Percentiles rank a stretch among this genome's conserved stretches.
These are phyloP conservation scores for Chrysemys picta DNA, from an alignment of 2,113 vertebrate genomes.

Conservation along the genomic window DNA sequence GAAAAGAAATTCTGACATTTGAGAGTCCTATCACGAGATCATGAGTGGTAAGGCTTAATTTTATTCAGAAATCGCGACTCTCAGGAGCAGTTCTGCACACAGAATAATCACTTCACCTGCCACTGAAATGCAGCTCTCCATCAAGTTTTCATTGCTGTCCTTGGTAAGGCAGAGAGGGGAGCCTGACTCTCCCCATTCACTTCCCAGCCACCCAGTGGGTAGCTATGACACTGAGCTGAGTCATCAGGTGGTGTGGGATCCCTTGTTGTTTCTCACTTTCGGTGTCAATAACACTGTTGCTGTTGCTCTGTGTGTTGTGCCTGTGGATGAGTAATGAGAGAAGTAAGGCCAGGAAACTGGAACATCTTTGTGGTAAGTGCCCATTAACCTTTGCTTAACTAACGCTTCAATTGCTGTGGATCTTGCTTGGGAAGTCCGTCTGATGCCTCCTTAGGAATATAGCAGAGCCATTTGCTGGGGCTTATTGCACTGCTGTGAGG, in stretches of 20 bases:
- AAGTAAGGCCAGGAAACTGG: constrained; percentile 33
- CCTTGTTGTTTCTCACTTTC: constrained; percentile 22
- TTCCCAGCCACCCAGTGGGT: fast-evolving
- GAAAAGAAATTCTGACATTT: neutral
- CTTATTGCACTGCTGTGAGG: constrained; percentile 11
- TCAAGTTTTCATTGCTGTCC: neutral
- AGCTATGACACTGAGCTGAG: neutral
- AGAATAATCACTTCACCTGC: neutral
- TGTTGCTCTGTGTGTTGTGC: neutral
- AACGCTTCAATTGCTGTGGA: neutral
- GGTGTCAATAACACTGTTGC: neutral
- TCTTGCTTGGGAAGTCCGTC: constrained; percentile 13
- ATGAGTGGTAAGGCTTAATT: neutral
- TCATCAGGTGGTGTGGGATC: neutral
- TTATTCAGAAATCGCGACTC: neutral
- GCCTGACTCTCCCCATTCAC: neutral
- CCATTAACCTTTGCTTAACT: constrained; percentile 54
- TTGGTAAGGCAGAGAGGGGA: neutral
- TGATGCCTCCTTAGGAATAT: neutral
- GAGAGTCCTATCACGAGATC: neutral
- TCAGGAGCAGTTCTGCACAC: neutral
- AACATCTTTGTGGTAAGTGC: constrained; percentile 30
- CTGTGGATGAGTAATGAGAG: constrained; percentile 40
- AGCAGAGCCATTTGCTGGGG: neutral
- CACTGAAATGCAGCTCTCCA: neutral